Percentiles rank a stretch among this genome's conserved stretches.
These are phyloP conservation scores for Diplosoma virens DNA, from an alignment of 23 tunicate genomes.

Conservation along the genomic window DNA sequence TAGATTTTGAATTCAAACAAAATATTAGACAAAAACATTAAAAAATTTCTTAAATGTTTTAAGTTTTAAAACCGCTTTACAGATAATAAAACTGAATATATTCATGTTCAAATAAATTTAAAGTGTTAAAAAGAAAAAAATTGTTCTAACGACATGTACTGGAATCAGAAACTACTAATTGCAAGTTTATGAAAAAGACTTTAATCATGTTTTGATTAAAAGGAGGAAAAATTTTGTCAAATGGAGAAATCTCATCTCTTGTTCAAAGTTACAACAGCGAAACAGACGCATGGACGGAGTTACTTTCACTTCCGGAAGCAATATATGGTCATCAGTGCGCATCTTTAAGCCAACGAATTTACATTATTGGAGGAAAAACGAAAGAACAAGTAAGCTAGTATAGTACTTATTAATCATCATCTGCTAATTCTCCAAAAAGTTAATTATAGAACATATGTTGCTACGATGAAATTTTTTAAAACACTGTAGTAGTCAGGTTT, in stretches of 20 bases:
- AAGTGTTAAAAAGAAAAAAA: background rate
- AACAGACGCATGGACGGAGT: conserved; percentile 44
- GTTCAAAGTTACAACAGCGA: conserved; percentile 41
- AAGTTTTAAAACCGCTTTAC: too few species aligned
- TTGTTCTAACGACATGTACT: background rate
- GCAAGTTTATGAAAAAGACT: background rate
- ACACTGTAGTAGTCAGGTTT: too few species aligned
- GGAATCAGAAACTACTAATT: background rate
- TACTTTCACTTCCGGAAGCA: conserved; percentile 29
- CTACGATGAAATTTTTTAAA: too few species aligned
- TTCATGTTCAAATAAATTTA: too few species aligned
- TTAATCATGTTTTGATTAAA: background rate
- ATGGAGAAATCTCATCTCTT: conserved; percentile 33
- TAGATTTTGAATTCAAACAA: too few species aligned
- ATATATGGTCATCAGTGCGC: conserved; percentile 80
- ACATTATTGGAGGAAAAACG: conserved; percentile 70
- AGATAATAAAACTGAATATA: too few species aligned
- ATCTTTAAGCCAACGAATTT: conserved; percentile 39
- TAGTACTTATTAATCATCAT: background rate
- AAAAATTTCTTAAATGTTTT: too few species aligned
- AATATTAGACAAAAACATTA: too few species aligned
- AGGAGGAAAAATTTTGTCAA: conserved; percentile 76
- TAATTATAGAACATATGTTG: too few species aligned
- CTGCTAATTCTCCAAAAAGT: too few species aligned
- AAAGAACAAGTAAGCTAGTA: conserved; percentile 44